Evolutionary conservation across 1,140 invertebrate species (phyloP).

Genomic region (Acromyrmex echinatior): DNA sequence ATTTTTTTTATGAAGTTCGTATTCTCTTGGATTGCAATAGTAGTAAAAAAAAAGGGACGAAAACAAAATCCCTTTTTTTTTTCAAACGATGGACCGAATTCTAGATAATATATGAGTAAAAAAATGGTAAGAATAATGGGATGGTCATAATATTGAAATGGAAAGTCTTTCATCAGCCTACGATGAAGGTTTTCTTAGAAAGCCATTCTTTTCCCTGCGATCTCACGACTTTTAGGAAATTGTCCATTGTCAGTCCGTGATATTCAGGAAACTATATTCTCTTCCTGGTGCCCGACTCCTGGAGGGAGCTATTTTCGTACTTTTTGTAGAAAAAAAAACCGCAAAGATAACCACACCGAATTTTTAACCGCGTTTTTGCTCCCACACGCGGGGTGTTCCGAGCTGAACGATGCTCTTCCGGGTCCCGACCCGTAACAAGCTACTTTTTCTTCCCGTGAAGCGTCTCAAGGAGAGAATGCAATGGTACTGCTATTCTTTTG

Average conservation of each 20-base stretch:
- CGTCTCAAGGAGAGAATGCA: constrained; percentile 12
- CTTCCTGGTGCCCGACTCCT: neutral
- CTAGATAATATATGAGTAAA: neutral
- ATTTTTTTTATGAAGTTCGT: neutral
- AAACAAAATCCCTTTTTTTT: neutral
- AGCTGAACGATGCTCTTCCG: neutral
- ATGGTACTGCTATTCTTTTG: constrained; percentile 19
- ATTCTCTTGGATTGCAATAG: neutral
- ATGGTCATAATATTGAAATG: constrained; percentile 12
- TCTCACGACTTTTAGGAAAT: neutral
- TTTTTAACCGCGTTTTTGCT: constrained; percentile 38
- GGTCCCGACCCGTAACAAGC: neutral
- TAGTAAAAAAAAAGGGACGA: neutral
- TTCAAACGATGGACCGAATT: neutral
- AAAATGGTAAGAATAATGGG: neutral
- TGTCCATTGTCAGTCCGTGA: neutral
- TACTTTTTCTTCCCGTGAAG: constrained; percentile 25
- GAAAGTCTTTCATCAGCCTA: neutral
- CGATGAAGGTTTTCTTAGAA: neutral
- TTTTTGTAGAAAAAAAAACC: constrained; percentile 9
- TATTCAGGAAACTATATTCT: neutral
- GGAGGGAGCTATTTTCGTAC: neutral
- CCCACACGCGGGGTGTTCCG: neutral
- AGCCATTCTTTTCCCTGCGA: neutral
- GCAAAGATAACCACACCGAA: neutral